Conservation (phyloP, 2,888 invertebrate species). For the Amphipyra tragopoginis region DNA sequence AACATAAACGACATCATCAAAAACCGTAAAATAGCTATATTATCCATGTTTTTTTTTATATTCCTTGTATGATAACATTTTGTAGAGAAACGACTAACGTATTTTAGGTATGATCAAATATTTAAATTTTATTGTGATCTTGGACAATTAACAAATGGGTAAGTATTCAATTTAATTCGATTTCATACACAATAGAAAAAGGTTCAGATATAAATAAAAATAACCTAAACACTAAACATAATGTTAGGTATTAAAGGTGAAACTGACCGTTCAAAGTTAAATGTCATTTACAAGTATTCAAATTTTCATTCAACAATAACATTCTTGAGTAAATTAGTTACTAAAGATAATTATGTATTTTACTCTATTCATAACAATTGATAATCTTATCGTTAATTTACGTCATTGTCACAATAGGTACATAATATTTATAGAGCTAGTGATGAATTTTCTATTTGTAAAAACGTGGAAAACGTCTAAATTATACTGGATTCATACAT, state of each 20-base stretch:
- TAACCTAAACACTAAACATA: no score
- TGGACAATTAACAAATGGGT: no score
- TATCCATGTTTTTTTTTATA: no score
- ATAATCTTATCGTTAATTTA: conserved; percentile 28
- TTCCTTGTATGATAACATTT: no score
- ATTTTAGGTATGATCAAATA: no score
- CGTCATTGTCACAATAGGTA: conserved; percentile 12
- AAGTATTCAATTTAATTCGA: no score
- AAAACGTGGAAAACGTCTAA: conserved; percentile 2
- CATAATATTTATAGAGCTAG: conserved; percentile 2
- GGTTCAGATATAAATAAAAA: not conserved
- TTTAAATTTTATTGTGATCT: no score
- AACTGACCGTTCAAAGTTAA: conserved; percentile 7
- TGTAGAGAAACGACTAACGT: no score
- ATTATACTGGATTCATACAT: not conserved
- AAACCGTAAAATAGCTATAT: no score
- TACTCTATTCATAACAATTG: conserved; percentile 19
- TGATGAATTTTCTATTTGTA: conserved; percentile 10
- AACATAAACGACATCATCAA: no score
- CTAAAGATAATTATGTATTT: conserved; percentile 12
- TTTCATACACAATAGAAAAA: not conserved
- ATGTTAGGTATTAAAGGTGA: not conserved
- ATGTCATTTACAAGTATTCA: conserved; percentile 11
- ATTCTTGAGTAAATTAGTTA: conserved; percentile 13
- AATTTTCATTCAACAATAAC: conserved; percentile 6